These are phyloP conservation scores for Colletes collaris DNA, from an alignment of 2,888 invertebrate species.

Conservation along the genomic window DNA sequence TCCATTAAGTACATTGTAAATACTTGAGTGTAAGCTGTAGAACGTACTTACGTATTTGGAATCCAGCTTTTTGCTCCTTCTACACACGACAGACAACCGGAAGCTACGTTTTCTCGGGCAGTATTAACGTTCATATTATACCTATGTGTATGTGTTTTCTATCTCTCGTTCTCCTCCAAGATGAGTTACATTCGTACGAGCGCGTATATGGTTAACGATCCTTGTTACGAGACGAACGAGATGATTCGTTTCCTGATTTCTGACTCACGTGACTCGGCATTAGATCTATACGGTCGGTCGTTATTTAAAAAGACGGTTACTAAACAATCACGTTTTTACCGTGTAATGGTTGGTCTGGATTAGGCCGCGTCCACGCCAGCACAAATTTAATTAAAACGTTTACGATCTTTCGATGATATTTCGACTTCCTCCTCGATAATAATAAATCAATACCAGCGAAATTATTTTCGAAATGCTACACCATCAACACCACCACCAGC, in stretches of 20 bases:
- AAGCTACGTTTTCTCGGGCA: constrained; percentile 6
- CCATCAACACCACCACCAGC: too few species aligned
- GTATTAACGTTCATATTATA: constrained; percentile 6
- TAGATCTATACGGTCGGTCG: not conserved
- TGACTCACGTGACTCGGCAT: not conserved
- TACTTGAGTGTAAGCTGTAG: not conserved
- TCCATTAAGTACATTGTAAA: constrained; percentile 16
- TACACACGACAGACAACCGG: constrained; percentile 1
- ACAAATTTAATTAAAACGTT: not conserved
- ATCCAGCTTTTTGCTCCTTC: not conserved
- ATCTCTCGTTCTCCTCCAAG: not conserved
- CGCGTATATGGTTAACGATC: constrained; percentile 17
- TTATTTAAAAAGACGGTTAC: not conserved
- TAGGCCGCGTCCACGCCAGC: too few species aligned
- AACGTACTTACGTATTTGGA: not conserved
- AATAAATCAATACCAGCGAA: not conserved
- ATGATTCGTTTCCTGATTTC: constrained; percentile 19
- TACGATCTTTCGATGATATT: not conserved
- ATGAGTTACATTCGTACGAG: not conserved
- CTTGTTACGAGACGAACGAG: not conserved
- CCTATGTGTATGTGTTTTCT: not conserved
- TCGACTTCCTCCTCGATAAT: not conserved
- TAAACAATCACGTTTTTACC: not conserved
- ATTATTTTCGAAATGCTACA: not conserved
- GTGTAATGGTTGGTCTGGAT: not conserved